Conservation (phyloP, 2,113 vertebrate genomes). For the Cyrtonyx montezumae region DNA sequence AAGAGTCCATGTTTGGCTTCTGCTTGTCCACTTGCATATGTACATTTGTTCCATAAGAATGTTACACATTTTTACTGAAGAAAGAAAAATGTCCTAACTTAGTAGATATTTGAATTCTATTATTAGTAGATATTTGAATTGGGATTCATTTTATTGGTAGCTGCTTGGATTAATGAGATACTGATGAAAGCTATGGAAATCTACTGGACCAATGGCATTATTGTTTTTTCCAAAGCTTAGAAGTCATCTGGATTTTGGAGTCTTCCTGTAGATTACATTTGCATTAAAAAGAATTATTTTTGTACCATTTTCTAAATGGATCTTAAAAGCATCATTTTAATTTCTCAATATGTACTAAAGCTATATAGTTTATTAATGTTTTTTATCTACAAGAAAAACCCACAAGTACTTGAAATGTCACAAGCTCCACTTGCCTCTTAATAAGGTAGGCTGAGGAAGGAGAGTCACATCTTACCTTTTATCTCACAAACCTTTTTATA, state of each 20-base stretch:
- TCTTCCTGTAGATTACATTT: background rate
- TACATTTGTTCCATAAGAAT: background rate
- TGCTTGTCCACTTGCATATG: background rate
- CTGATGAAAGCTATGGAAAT: background rate
- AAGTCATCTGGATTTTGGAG: background rate
- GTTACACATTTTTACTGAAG: background rate
- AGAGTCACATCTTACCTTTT: background rate
- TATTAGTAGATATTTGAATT: background rate
- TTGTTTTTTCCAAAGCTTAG: background rate
- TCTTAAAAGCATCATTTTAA: constrained; percentile 11
- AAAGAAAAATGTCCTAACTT: background rate
- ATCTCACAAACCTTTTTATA: background rate
- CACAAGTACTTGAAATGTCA: background rate
- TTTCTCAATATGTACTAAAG: background rate
- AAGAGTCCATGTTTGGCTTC: background rate
- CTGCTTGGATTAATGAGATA: background rate
- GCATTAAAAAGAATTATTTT: background rate
- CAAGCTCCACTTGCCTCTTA: background rate
- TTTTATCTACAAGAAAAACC: background rate
- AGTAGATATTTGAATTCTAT: background rate
- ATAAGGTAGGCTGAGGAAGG: background rate
- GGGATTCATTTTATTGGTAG: background rate
- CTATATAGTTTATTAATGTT: background rate
- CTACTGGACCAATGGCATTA: background rate
- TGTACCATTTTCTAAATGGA: background rate